Conservation (phyloP, 2,888 invertebrate species). For the Isoperla grammatica region DNA sequence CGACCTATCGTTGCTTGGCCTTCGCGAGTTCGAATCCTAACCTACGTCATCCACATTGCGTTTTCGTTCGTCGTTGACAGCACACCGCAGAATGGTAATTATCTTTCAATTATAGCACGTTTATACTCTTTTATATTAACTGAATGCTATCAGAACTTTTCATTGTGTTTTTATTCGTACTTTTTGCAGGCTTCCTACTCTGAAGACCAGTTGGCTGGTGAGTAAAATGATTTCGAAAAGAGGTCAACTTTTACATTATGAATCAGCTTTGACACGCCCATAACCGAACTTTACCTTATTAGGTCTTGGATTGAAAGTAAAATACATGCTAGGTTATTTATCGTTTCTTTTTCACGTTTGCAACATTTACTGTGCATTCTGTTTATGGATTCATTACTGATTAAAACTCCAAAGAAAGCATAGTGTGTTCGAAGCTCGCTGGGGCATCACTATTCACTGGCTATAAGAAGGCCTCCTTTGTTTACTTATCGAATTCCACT, state of each 20-base stretch:
- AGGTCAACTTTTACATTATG: conserved; percentile 43
- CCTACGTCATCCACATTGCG: conserved; percentile 9
- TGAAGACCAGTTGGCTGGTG: conserved; percentile 89
- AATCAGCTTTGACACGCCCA: conserved; percentile 36
- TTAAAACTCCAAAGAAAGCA: conserved; percentile 36
- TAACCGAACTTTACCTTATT: conserved; percentile 40
- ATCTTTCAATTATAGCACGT: background rate
- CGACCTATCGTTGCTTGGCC: background rate
- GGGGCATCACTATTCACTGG: too few relatives aligned
- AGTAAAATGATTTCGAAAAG: conserved; percentile 49
- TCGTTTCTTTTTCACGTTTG: conserved; percentile 11
- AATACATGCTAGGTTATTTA: conserved; percentile 26
- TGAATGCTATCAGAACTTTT: conserved; percentile 11
- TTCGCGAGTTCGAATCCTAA: background rate
- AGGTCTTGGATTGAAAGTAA: conserved; percentile 37
- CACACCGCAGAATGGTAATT: conserved; percentile 22
- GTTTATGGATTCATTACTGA: background rate
- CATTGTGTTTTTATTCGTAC: conserved; percentile 38
- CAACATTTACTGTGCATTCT: conserved; percentile 15
- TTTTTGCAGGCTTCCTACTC: conserved; percentile 74
- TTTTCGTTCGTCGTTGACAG: conserved; percentile 10
- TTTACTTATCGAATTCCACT: conserved; percentile 36
- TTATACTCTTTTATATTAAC: background rate
- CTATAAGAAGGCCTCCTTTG: too few relatives aligned
- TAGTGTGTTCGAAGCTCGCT: too few relatives aligned